A percentile compares a stretch with the other conserved stretches of the same genome.
phyloP scores from a whole-genome alignment of 2,888 invertebrate species.

The Agrochola lota region DNA sequence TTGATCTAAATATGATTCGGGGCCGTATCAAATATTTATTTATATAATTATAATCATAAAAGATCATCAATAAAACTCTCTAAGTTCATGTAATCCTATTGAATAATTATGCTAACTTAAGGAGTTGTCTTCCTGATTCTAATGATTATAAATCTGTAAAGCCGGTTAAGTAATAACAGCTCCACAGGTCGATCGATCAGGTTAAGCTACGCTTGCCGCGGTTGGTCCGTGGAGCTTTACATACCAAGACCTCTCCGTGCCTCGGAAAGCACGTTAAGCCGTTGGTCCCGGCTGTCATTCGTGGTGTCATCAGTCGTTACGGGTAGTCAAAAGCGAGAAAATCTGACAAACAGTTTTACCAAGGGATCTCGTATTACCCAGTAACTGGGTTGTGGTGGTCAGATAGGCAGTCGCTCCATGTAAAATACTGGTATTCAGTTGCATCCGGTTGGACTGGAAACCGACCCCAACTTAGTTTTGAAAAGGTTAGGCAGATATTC shows the following conservation, averaged over 20 bases:
- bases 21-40: too few species aligned
- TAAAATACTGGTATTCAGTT: not conserved
- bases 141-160: too few species aligned
- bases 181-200: not conserved
- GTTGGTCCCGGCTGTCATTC: not conserved
- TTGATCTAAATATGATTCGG: too few species aligned
- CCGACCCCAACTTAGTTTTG: too few species aligned
- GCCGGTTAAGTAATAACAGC: not conserved
- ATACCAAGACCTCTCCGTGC: too few species aligned
- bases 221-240: not conserved
- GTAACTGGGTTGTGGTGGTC: not conserved
- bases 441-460: not conserved
- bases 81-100: too few species aligned
- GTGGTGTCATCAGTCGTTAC: not conserved
- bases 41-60: too few species aligned
- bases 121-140: too few species aligned
- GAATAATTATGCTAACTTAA: too few species aligned
- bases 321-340: not conserved
- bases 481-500: too few species aligned
- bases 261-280: not conserved
- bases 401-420: not conserved
- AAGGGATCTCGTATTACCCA: not conserved
- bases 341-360: not conserved
- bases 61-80: too few species aligned
- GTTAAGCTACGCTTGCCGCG: not conserved